A percentile compares a stretch with the other conserved stretches of the same genome.
Evolutionary conservation across 2,888 invertebrate species (phyloP).

Genomic region (Hirtodrosophila cameraria): DNA sequence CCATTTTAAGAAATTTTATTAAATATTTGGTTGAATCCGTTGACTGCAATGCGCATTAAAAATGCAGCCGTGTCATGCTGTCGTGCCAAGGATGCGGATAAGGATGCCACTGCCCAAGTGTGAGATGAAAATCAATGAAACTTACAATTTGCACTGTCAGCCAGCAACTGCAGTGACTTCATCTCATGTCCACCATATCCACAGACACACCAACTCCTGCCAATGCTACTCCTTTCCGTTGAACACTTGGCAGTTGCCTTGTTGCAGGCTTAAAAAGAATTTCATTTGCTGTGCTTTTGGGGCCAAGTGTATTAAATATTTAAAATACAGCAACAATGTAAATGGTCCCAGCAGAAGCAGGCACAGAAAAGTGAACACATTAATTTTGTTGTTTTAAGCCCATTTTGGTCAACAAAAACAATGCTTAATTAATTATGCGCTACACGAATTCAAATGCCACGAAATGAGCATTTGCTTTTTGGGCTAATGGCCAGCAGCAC

Average conservation of each 20-base stretch:
- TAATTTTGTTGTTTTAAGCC: conserved; percentile 41
- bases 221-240: neutral
- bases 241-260: neutral
- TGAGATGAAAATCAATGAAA: conserved; percentile 64
- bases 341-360: conserved; percentile 18
- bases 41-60: conserved; percentile 73
- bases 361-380: conserved; percentile 43
- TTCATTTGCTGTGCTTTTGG: conserved; percentile 38
- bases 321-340: conserved; percentile 41
- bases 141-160: conserved; percentile 57
- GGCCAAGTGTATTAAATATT: conserved; percentile 50
- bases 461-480: conserved; percentile 49
- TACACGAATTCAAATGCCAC: conserved; percentile 40
- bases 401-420: conserved; percentile 50
- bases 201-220: too few relatives aligned
- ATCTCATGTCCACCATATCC: conserved; percentile 1
- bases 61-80: conserved; percentile 53
- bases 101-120: conserved; percentile 28
- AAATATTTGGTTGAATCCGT: conserved; percentile 55
- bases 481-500: conserved; percentile 9
- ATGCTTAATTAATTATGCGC: conserved; percentile 66
- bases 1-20: conserved; percentile 48
- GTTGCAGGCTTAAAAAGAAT: conserved; percentile 41
- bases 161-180: conserved; percentile 27
- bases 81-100: conserved; percentile 40